Conservation (phyloP, 2,888 invertebrate genomes). For the Zaprionus bogoriensis region DNA sequence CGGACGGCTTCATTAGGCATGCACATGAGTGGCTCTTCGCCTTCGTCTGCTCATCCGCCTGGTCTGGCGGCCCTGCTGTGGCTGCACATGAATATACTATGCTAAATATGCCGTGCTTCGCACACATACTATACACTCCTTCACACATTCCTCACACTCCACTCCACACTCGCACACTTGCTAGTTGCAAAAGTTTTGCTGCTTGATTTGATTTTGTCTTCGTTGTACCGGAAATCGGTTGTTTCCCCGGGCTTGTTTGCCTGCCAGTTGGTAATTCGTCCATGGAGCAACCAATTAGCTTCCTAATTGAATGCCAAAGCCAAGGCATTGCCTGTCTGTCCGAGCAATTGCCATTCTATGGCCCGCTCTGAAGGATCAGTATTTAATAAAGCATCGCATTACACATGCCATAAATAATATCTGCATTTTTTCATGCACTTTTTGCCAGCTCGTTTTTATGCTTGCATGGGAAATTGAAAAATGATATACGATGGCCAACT, state of each 20-base stretch:
- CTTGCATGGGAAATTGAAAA: slow-evolving; percentile 50
- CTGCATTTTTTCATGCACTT: slow-evolving; percentile 14
- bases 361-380: slow-evolving; percentile 45
- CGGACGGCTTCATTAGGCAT: slow-evolving; percentile 72
- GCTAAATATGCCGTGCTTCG: slow-evolving; percentile 31
- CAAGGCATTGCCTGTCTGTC: slow-evolving; percentile 21
- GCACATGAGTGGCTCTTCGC: slow-evolving; percentile 59
- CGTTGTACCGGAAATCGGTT: slow-evolving; percentile 57
- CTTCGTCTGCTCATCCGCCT: slow-evolving; percentile 6
- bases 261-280: slow-evolving; percentile 45
- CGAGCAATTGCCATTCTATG: slow-evolving; percentile 53
- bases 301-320: slow-evolving; percentile 71
- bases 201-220: slow-evolving; percentile 68
- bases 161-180: slow-evolving; percentile 1
- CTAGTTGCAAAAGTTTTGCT: slow-evolving; percentile 66
- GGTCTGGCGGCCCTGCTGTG: slow-evolving; percentile 3
- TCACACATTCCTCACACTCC: too few species aligned
- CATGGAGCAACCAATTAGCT: slow-evolving; percentile 58
- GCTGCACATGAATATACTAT: slow-evolving; percentile 55
- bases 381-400: slow-evolving; percentile 33
- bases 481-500: slow-evolving; percentile 40
- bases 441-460: slow-evolving; percentile 8
- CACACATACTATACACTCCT: slow-evolving; percentile 7
- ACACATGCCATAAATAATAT: slow-evolving; percentile 56
- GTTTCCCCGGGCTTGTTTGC: slow-evolving; percentile 50